A percentile compares a stretch with the other conserved stretches of the same genome.
phyloP scores from a whole-genome alignment of 2,888 invertebrate species.

The Drosophila eohydei region DNA sequence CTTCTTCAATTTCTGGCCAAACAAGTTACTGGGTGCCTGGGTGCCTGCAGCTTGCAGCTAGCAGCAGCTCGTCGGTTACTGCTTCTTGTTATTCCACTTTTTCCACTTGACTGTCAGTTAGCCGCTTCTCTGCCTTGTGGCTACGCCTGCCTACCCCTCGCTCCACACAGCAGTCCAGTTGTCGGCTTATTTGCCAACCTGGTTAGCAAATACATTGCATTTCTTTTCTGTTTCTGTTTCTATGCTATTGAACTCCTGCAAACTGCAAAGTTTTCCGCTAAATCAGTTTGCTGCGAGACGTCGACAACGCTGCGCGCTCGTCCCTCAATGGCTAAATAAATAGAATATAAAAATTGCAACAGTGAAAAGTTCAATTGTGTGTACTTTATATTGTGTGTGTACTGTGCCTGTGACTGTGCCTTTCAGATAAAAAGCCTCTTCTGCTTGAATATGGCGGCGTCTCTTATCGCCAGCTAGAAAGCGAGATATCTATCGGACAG shows the following conservation, averaged over 20 bases:
- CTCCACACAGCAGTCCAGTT: constrained; percentile 8
- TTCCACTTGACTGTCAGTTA: constrained; percentile 72
- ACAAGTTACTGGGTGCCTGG: constrained; percentile 62
- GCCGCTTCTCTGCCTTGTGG: constrained; percentile 22
- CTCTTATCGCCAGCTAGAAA: neutral
- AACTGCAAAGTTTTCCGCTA: constrained; percentile 77
- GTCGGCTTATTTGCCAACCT: constrained; percentile 80
- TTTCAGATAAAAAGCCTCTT: neutral
- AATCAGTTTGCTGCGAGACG: constrained; percentile 80
- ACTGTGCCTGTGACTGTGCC: constrained; percentile 13
- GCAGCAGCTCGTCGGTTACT: constrained; percentile 25
- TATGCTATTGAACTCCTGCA: constrained; percentile 84
- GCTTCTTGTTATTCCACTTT: constrained; percentile 80
- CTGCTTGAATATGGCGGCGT: constrained; percentile 7
- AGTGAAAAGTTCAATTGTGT: constrained; percentile 17
- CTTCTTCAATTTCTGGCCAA: constrained; percentile 72
- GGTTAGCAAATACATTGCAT: constrained; percentile 82
- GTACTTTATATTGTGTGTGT: constrained; percentile 17
- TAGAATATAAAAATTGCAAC: constrained; percentile 10
- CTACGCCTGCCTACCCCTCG: neutral
- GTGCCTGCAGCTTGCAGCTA: neutral
- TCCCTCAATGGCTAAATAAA: constrained; percentile 4
- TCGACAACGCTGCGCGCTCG: constrained; percentile 35
- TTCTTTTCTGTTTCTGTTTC: constrained; percentile 80
- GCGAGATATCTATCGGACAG: neutral